These are phyloP conservation scores for Eurytoma adleriae DNA, from an alignment of 2,888 invertebrate species.

Conservation along the genomic window DNA sequence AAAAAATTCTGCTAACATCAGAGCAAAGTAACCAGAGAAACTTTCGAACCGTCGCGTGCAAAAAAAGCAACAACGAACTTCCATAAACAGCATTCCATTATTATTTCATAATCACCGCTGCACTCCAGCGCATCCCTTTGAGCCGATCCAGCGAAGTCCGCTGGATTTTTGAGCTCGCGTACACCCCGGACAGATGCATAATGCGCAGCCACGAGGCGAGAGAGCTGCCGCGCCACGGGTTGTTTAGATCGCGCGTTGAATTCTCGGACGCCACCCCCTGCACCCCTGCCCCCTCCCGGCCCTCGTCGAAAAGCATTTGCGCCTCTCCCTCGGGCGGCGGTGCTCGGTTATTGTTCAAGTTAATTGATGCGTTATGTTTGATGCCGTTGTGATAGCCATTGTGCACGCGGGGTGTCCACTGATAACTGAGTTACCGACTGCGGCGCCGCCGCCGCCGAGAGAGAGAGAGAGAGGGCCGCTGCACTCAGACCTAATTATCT, in stretches of 20 bases:
- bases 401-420: slow-evolving; percentile 71
- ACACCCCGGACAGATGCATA: slow-evolving; percentile 28
- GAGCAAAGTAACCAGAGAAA: too few relatives aligned
- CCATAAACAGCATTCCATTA: too few relatives aligned
- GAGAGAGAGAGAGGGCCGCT: slow-evolving; percentile 66
- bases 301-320: slow-evolving; percentile 32
- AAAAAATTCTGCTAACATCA: too few relatives aligned
- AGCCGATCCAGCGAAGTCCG: background rate
- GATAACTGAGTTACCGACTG: slow-evolving; percentile 77
- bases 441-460: slow-evolving; percentile 63
- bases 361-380: slow-evolving; percentile 77
- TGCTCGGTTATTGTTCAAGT: slow-evolving; percentile 74
- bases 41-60: too few relatives aligned
- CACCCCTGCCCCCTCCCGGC: background rate
- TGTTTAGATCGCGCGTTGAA: slow-evolving; percentile 46
- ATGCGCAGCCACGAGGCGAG: slow-evolving; percentile 32
- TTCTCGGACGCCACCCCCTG: background rate
- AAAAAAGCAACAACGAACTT: too few relatives aligned
- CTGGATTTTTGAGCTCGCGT: slow-evolving; percentile 5
- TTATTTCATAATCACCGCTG: too few relatives aligned
- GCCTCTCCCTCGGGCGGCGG: slow-evolving; percentile 4
- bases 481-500: slow-evolving; percentile 77
- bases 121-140: too few relatives aligned
- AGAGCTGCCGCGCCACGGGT: slow-evolving; percentile 18
- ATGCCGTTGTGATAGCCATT: slow-evolving; percentile 76